These are phyloP conservation scores for Acanthococcus lagerstroemiae DNA, from an alignment of 2,888 invertebrate species.

Conservation along the genomic window DNA sequence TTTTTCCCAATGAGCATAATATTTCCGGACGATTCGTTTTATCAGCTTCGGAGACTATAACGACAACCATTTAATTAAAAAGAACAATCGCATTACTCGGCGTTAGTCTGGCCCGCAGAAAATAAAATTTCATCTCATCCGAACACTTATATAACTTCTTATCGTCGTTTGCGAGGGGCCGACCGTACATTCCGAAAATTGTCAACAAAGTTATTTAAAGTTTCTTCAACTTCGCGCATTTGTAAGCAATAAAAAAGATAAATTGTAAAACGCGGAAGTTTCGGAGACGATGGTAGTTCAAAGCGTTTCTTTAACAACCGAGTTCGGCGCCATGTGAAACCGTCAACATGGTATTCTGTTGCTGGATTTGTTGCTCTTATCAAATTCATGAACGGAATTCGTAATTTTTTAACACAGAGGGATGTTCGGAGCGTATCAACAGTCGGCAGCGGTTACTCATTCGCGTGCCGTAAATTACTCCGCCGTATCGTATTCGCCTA, in stretches of 20 bases:
- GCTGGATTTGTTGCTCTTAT: conserved; percentile 7
- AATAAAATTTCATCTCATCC: neutral
- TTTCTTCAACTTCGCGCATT: conserved; percentile 19
- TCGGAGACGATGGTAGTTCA: conserved; percentile 12
- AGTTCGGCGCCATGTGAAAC: conserved; percentile 23
- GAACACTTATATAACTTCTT: conserved; percentile 8
- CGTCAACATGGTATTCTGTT: conserved; percentile 1
- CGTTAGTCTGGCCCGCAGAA: too few relatives aligned
- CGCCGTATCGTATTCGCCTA: too few relatives aligned
- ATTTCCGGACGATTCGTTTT: too few relatives aligned
- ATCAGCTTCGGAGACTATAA: too few relatives aligned
- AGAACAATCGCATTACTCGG: too few relatives aligned
- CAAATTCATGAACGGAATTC: neutral
- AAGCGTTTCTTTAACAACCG: conserved; percentile 12
- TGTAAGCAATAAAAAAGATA: conserved; percentile 21
- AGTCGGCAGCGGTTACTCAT: too few relatives aligned
- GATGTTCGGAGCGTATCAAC: too few relatives aligned
- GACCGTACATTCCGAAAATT: conserved; percentile 11
- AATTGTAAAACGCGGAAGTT: conserved; percentile 24
- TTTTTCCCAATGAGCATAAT: too few relatives aligned
- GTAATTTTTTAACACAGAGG: too few relatives aligned
- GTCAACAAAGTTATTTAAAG: conserved; percentile 26
- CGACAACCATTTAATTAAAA: too few relatives aligned
- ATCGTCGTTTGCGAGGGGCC: conserved; percentile 11
- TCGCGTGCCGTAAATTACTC: too few relatives aligned